A percentile compares a stretch with the other conserved stretches of the same genome.
These are phyloP conservation scores for Helicolenus hilgendorfi DNA, from an alignment of 2,797 vertebrate species.

Conservation along the genomic window DNA sequence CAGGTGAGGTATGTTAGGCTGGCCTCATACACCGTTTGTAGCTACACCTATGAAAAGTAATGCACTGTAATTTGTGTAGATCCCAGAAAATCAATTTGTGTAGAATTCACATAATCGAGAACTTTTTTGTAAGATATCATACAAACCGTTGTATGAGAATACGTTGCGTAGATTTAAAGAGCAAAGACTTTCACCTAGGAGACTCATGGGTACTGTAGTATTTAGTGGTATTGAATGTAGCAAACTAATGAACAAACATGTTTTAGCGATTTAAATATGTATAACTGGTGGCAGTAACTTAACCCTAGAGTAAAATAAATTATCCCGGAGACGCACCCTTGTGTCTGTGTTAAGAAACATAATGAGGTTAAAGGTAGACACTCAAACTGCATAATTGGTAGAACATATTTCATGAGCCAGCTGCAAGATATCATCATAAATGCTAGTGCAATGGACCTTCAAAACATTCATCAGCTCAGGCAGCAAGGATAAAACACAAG, in stretches of 20 bases:
- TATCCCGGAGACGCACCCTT: not conserved
- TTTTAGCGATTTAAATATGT: not conserved
- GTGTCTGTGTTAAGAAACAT: not conserved
- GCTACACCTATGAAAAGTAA: too few relatives aligned
- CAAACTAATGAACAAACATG: not conserved
- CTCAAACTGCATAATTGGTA: not conserved
- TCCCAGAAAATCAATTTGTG: too few relatives aligned
- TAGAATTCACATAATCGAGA: too few relatives aligned
- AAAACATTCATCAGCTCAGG: not conserved
- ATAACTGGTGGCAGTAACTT: not conserved
- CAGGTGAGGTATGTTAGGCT: not conserved
- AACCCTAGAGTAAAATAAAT: not conserved
- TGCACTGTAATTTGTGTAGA: too few relatives aligned
- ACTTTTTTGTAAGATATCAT: too few relatives aligned
- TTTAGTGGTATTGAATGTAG: not conserved
- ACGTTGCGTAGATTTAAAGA: too few relatives aligned
- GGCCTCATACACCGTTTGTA: not conserved
- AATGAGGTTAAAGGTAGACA: not conserved
- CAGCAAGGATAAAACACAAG: not conserved
- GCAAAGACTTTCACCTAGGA: too few relatives aligned
- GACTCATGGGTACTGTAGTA: not conserved
- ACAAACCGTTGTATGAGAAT: too few relatives aligned
- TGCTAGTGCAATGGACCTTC: not conserved
- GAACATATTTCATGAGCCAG: not conserved
- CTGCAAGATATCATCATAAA: not conserved